Evolutionary conservation across 92 coral and sea anemone genomes (phyloP), one percentile per base, ranked within the genome.

Genomic region (Meandrina meandrites): DNA sequence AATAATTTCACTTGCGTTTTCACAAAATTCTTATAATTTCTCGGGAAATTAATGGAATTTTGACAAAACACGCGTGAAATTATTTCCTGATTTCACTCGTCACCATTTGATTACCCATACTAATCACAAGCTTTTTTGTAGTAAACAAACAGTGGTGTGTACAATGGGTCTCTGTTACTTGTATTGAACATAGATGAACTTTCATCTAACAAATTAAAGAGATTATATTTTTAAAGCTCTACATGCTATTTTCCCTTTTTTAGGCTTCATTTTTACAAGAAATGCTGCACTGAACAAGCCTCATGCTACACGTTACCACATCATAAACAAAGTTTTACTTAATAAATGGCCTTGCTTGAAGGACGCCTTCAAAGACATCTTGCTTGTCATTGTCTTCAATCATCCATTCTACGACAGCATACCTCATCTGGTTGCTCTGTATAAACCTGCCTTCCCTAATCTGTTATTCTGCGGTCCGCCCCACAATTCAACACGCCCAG

Each of bases 391-490:
- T 28, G 95, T 91, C 1, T 94, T 86, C 67, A 94, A 94, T 71
- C 92, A 94, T 47, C 98, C 98, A 12, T 91, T 90, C 80, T 94
- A 92, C 79, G 95, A 94, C 66, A 94, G 94, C 30, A 91, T 94
- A 47, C 91, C 93, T 79, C 89, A 86, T 34, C 73, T 94, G 9
- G 77, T 62, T 28, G 89, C 87, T 69, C 86, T 94, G 12, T 94
- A 94, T 90, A 88, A 89, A 47, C 95, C 98, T 0, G 85, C 88
- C 19, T 94, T 94, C 77, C 95, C 93, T 71, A 80, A 86, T 77
- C 87, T 85, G 45, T 84, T 94, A 16, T 92, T 94, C 81, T 94
- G 98, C 34, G 98, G 98, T 5, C 96, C 98, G 2, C 94, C 91
- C 5, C 92, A 82, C 32, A 87, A 84, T 16, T 67, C 81, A 31